Evolutionary conservation across 2,888 invertebrate species (phyloP), one percentile per base, ranked within the genome.

Genomic region (Pachydiplax longipennis): DNA sequence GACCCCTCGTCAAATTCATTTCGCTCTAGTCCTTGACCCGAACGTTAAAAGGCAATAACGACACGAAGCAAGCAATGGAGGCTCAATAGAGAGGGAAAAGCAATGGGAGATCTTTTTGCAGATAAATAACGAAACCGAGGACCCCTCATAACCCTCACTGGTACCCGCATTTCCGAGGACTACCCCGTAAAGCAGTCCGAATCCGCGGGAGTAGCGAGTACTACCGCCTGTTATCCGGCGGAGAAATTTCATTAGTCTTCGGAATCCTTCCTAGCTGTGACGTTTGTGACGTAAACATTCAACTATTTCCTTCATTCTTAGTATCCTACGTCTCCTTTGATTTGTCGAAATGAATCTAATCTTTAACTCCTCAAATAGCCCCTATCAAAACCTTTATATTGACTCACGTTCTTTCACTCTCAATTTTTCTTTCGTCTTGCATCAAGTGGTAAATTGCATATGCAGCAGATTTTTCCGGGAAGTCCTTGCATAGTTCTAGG

Each of bases 11-110:
- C 25, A 73, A 31, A 73, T 25, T 73, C 73, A 25, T 73, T 73
- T 31, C 73, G 31, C 31, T 12, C 31, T 25, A 73, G 25, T 31
- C 25, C 73, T 73, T 31, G 73, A 25, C 73, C 73, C 73, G 31
- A 37, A 61, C 87, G 37, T 87, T 87, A 87, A 87, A 87, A 87
- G 40, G 87, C 87, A 87, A 37, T 87, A 87, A 87, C 87, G 87
- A 87, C 58, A 87, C 58, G 87, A 87, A 25, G 87, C 87, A 61
- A 61, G 61, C 87, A 61, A 65, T 65, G 35, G 87, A 61, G 61
- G n/a, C 25, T 35, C 37, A 10, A 81, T 40, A 44, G 81, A 37
- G 83, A 53, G 83, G 58, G 87, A 18, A 37, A 61, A 35, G 83
- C 58, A 58, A 58, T 61, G 58, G 58, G 37, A 48, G 83, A 83